Percentiles rank a stretch among this genome's conserved stretches.
These are phyloP conservation scores for Caprella mutica DNA, from an alignment of 2,888 invertebrate genomes.

Conservation along the genomic window DNA sequence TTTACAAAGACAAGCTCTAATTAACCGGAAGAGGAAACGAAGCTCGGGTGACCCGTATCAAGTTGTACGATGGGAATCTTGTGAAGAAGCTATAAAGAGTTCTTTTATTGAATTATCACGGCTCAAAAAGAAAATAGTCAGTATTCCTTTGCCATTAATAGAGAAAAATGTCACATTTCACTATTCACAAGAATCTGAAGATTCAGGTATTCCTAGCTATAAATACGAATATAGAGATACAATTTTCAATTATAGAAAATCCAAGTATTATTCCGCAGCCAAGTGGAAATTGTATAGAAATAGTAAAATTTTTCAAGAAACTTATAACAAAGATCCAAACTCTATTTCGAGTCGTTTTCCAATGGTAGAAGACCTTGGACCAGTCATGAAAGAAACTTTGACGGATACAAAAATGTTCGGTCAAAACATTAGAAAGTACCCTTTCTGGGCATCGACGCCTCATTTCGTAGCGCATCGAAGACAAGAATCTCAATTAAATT, in stretches of 20 bases:
- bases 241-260: no score
- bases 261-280: neutral
- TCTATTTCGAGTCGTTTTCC: neutral
- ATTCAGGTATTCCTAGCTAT: no score
- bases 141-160: conserved; percentile 15
- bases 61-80: conserved; percentile 8
- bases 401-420: conserved; percentile 12
- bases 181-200: conserved; percentile 10
- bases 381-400: conserved; percentile 12
- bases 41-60: neutral
- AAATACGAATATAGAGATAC: no score
- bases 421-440: conserved; percentile 15
- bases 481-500: neutral
- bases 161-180: conserved; percentile 23
- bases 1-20: conserved; percentile 18
- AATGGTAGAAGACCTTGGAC: conserved; percentile 20
- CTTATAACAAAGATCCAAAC: neutral
- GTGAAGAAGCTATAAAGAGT: conserved; percentile 12
- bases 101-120: conserved; percentile 20
- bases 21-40: neutral
- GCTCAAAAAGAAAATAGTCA: conserved; percentile 14
- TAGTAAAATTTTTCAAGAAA: neutral
- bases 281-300: conserved; percentile 2
- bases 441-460: conserved; percentile 27
- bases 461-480: conserved; percentile 17